Evolutionary conservation across 2,888 invertebrate genomes (phyloP), one percentile per base, ranked within the genome.

Genomic region (Hoplodrina blanda): DNA sequence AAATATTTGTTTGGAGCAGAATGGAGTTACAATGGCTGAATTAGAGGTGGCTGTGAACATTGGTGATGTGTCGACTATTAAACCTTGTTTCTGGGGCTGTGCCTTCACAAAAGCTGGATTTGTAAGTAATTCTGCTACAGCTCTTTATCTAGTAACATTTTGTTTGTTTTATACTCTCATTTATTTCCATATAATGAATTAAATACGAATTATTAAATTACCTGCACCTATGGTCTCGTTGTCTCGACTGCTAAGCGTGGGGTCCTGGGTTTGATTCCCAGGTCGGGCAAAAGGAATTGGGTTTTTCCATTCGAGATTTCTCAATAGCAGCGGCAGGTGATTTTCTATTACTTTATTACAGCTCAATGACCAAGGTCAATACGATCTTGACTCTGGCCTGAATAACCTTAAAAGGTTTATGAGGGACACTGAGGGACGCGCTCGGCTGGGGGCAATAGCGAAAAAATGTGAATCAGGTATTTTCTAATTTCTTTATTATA

Each of bases 11-110:
- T 41, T 20, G 2, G 57, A 44, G 7, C 15, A 52, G 33, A 2
- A 69, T 2, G 72, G 72, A 11, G 3, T 71, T 11, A 57, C 59
- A 5, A 1, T 20, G 5, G 4, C 0, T 11, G 72, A 69, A 33
- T 11, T 69, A 30, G 10, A 52, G 1, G 8, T 10, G 0, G 56
- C 41, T 1, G 2, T 56, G 13, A 13, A 0, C 0, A 50, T 13
- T 2, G 17, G 25, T 0, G 72, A 63, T 20, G 44, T 65, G 15
- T n/a, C 57, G 0, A 62, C n/a, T 2, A 52, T 81, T 2, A 62
- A 68, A 10, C 69, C 84, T 13, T 83, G 83, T 57, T 83, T 81
- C 68, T 59, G 80, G 46, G 66, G 63, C n/a, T 73, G 72, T n/a
- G 74, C 53, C 7, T 63, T 73, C n/a, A 73, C 41, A 49, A 63